Percentiles rank a stretch among this genome's conserved stretches.
These are phyloP conservation scores for Zaprionus ghesquierei DNA, from an alignment of 1,140 invertebrate genomes.

Conservation along the genomic window DNA sequence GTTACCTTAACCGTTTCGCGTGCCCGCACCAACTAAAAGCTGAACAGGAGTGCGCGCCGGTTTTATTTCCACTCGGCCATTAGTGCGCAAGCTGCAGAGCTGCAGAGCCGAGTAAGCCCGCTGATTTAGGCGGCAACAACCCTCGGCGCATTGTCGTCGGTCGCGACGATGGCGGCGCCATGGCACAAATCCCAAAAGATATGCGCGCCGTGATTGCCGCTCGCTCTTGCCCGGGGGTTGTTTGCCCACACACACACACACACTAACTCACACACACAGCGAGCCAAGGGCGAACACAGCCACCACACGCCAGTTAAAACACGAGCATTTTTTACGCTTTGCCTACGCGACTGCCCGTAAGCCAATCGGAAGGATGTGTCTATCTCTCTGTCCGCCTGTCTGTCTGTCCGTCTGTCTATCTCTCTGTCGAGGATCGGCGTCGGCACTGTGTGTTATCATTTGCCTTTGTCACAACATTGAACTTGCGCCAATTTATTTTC, in stretches of 20 bases:
- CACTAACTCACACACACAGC: constrained; percentile 25
- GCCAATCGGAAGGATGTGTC: constrained; percentile 71
- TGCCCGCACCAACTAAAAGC: constrained; percentile 81
- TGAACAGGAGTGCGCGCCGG: constrained; percentile 60
- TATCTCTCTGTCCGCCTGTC: constrained; percentile 7
- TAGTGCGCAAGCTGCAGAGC: constrained; percentile 40
- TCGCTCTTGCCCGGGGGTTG: constrained; percentile 51
- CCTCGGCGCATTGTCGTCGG: constrained; percentile 80
- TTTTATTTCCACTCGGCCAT: constrained; percentile 73
- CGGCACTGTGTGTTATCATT: constrained; percentile 27
- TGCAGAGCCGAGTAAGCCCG: constrained; percentile 53
- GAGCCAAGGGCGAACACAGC: neutral
- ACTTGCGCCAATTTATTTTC: constrained; percentile 52
- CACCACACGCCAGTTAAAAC: constrained; percentile 62
- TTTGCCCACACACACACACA: constrained; percentile 31
- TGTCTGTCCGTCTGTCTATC: constrained; percentile 2
- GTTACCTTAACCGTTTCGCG: constrained; percentile 70
- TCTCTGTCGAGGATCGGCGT: constrained; percentile 48
- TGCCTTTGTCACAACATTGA: constrained; percentile 46
- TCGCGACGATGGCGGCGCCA: constrained; percentile 79
- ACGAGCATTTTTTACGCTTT: constrained; percentile 71
- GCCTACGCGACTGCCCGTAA: constrained; percentile 31
- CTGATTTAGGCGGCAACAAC: constrained; percentile 77
- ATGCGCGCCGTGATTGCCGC: constrained; percentile 71
- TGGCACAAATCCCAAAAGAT: constrained; percentile 79